phyloP scores from a whole-genome alignment of 2,888 invertebrate genomes.

The Apodemia hepburni region DNA sequence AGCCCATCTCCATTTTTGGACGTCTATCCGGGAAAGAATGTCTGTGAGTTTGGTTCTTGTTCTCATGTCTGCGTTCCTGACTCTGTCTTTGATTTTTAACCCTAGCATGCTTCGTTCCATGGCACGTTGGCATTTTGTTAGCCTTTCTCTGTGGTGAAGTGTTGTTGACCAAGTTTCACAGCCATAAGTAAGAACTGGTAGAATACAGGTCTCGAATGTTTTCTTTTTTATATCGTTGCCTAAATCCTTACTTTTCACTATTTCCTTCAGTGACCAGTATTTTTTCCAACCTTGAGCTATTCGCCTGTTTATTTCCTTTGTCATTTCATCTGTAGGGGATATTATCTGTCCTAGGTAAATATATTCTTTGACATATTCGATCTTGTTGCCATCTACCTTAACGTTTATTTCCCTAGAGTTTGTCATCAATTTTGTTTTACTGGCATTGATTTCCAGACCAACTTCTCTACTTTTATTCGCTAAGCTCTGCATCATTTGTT shows the following conservation, averaged over 20 bases:
- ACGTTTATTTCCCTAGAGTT: constrained; percentile 26
- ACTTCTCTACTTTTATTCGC: constrained; percentile 24
- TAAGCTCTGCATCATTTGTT: constrained; percentile 23
- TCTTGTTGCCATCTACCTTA: constrained; percentile 23
- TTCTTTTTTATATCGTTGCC: constrained; percentile 17
- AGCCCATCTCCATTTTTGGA: no score
- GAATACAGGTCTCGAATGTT: constrained; percentile 16
- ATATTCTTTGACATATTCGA: constrained; percentile 24
- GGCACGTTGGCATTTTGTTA: no score
- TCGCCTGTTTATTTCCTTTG: constrained; percentile 28
- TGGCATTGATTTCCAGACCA: constrained; percentile 26
- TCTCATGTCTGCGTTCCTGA: no score
- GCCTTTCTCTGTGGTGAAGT: no score
- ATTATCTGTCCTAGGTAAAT: constrained; percentile 26
- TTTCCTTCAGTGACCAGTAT: constrained; percentile 20
- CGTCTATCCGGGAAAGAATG: no score
- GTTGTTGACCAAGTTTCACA: no score
- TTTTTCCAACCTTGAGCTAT: constrained; percentile 26
- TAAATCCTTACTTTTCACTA: constrained; percentile 18
- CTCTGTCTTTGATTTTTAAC: no score
- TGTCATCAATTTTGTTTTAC: constrained; percentile 28
- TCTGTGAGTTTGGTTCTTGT: no score
- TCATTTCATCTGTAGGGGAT: constrained; percentile 21
- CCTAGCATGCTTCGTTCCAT: no score
- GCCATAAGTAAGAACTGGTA: constrained; percentile 15